Base-by-base conservation (phyloP, 2,113 vertebrate species). In the Tretioscincus oriximinensis region DNA sequence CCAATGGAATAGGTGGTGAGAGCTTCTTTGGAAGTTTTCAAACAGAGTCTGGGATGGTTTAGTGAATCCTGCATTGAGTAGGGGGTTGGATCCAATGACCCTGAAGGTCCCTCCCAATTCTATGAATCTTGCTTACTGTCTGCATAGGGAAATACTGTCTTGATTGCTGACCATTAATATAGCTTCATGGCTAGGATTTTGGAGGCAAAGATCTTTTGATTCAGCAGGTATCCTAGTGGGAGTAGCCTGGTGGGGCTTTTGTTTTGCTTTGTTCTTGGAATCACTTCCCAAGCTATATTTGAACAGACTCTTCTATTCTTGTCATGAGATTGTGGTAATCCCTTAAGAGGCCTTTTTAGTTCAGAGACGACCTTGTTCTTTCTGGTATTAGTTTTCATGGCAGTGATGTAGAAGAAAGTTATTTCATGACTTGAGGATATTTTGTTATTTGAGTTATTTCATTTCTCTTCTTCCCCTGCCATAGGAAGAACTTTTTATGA, bases 301-400 rank as follows among this genome's bases (percentile, higher is more conserved):
- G 18, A 47, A 35, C 54, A 63, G 80, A 75, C 26, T 61, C 69
- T 79, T 70, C 80, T 76, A 76, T 82, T 82, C 51, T 45, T 9
- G 54, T 35, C 73, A 31, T 76, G 65, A 41, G 80, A 82, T 82
- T 82, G 66, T 61, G 54, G 75, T 76, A 82, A 82, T 82, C 80
- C 80, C 41, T 49, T 76, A 76, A 82, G 73, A 82, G 26, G 54
- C 26, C 66, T 76, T 68, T 69, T 9, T 9, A 9, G 54, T 70
- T 28, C 24, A 28, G 54, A 70, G 73, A 35, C 66, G 21, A 63
- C 66, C 73, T 76, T 76, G 80, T 61, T 64, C 66, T 29, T n/a
- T 24, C 12, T 69, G 54, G n/a, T 63, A 18, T 58, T 16, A 45
- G 35, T 76, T 76, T 16, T 67, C 28, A 7, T 66, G 21, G 66